Conservation (phyloP, 2,888 invertebrate genomes). For the Aphidius colemani region DNA sequence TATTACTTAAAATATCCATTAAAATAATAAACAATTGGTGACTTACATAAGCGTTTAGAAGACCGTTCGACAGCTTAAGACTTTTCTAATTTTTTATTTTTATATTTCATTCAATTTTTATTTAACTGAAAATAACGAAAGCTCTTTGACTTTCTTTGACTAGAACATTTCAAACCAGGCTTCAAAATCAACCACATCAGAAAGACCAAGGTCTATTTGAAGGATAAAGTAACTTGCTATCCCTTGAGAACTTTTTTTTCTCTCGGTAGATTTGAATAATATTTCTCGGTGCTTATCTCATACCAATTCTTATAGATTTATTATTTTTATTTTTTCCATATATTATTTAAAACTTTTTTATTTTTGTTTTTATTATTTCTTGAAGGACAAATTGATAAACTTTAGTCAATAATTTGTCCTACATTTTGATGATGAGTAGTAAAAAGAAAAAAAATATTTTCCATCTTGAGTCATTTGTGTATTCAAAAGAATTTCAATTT, state of each 20-base stretch:
- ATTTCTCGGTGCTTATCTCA: slow-evolving; percentile 10
- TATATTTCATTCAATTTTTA: too few relatives aligned
- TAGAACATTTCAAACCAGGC: background rate
- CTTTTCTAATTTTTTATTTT: too few relatives aligned
- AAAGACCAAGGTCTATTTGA: background rate
- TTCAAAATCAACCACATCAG: slow-evolving; percentile 4
- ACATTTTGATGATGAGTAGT: too few relatives aligned
- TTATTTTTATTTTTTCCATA: background rate
- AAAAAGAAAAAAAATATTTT: too few relatives aligned
- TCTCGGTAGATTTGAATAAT: slow-evolving; percentile 17
- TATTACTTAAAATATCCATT: too few relatives aligned
- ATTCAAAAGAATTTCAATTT: too few relatives aligned
- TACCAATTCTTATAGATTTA: slow-evolving; percentile 7
- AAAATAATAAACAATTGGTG: too few relatives aligned
- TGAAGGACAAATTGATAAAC: background rate
- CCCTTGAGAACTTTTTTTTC: slow-evolving; percentile 7
- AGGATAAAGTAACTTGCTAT: slow-evolving; percentile 15
- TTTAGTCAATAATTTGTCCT: background rate
- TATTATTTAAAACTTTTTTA: too few relatives aligned
- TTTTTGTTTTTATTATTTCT: too few relatives aligned
- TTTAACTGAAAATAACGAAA: slow-evolving; percentile 18
- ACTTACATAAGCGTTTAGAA: too few relatives aligned
- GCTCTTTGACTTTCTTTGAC: slow-evolving; percentile 12
- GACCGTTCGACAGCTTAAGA: too few relatives aligned
- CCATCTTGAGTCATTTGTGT: too few relatives aligned